Evolutionary conservation across 2,113 vertebrate species (phyloP), one percentile per base, ranked within the genome.

Genomic region (Tinamus guttatus): DNA sequence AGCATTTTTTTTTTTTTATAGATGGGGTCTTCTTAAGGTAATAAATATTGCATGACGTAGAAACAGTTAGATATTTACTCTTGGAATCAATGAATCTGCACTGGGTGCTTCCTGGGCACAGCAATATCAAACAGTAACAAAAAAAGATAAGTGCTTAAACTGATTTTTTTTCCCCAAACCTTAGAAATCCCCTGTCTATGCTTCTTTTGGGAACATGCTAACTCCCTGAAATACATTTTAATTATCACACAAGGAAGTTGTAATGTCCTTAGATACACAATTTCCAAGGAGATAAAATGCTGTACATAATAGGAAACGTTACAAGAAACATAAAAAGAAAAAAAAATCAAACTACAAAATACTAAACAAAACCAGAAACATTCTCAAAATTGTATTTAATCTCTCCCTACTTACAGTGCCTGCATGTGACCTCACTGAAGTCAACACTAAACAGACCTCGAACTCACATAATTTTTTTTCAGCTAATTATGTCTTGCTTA

Each of bases 21-120:
- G 86, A 52, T 91, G 65, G 14, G 60, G 87, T 70, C 24, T 75
- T 93, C 21, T 92, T 67, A 91, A 89, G 64, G 86, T 40, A 75
- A 70, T 95, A 96, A 94, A 94, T 89, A 95, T 67, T 84, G 84
- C 49, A 70, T 30, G 86, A 92, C 88, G 87, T 74, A 92, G 73
- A 69, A 79, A 13, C 24, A 89, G 79, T 17, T 83, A 87, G 87
- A 91, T 87, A 32, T 89, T 96, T 85, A 34, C 76, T 86, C 49
- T 85, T 51, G 9, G 70, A 90, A 90, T 60, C 70, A 95, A 93
- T 93, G 88, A 47, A 92, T 84, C 36, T 81, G 74, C 85, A 90
- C 62, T 6, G 70, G 34, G 43, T 95, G 83, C 87, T 86, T 94
- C 58, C 77, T 65, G 22, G 78, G 62, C 65, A 79, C 21, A 79